Evolutionary conservation across 2,888 invertebrate genomes (phyloP), one percentile per base, ranked within the genome.

Genomic region (Eupithecia exiguata): DNA sequence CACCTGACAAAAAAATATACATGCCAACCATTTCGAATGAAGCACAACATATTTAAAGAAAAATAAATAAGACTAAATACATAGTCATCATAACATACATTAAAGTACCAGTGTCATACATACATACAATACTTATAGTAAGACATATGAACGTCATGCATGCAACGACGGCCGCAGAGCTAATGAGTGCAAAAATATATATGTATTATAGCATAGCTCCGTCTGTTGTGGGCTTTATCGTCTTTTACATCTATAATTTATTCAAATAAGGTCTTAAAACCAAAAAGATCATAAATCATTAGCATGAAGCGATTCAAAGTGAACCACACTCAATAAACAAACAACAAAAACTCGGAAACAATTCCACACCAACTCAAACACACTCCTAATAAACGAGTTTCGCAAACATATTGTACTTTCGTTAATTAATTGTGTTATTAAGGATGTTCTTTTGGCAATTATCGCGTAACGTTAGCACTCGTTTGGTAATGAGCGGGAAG

Each of bases 381-480:
- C 58, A 25, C 65, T 67, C 40, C 40, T 63, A 71, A 67, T 63
- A 40, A 75, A 70, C 46, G 75, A 75, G 75, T 75, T 75, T 75
- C 16, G 62, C 58, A 25, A 58, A 58, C 58, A 58, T 58, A 25
- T 58, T 58, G 58, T 58, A 58, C 58, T 58, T 58, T 58, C 10
- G 0, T 25, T 58, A 58, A 58, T 58, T 58, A 58, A 58, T 58
- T 40, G 61, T 43, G 58, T 40, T 63, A 61, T 58, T 65, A 69
- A 72, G 36, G 53, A 70, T 68, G 68, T 72, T 75, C 70, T 72
- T 72, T 49, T 30, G 38, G 49, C 43, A 68, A 72, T 70, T 68
- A 70, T 58, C 49, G 61, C 36, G 58, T 69, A 71, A 74, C 69
- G 67, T 40, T 21, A 68, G 69, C 65, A 72, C 68, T 72, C 40